These are phyloP conservation scores for Tribolium freemani DNA, from an alignment of 2,888 invertebrate species.

Conservation along the genomic window DNA sequence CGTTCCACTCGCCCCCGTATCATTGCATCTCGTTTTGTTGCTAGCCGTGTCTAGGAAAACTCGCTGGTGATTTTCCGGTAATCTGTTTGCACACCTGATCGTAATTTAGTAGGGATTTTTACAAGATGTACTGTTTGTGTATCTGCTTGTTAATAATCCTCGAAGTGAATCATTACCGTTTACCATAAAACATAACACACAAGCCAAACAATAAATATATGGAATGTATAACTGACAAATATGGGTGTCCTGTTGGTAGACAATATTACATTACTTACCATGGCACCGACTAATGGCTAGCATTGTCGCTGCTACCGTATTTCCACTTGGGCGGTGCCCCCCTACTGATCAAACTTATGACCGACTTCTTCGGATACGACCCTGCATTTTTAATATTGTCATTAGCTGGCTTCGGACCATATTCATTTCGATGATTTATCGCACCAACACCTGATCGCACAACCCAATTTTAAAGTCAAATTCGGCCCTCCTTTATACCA, in stretches of 20 bases:
- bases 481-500: too few species aligned
- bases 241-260: constrained; percentile 58
- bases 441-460: background rate
- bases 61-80: constrained; percentile 45
- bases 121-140: constrained; percentile 50
- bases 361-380: constrained; percentile 55
- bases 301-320: constrained; percentile 67
- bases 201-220: constrained; percentile 16
- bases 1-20: background rate
- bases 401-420: constrained; percentile 50
- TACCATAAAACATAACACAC: constrained; percentile 24
- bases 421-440: constrained; percentile 18
- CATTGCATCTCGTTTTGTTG: constrained; percentile 17
- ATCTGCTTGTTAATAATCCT: constrained; percentile 1
- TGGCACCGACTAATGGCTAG: constrained; percentile 61
- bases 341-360: constrained; percentile 55
- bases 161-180: constrained; percentile 6
- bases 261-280: constrained; percentile 63
- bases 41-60: constrained; percentile 39
- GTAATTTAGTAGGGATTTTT: constrained; percentile 56
- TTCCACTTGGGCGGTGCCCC: constrained; percentile 66
- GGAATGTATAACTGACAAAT: constrained; percentile 58
- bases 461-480: background rate
- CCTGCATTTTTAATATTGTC: constrained; percentile 65
- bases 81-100: constrained; percentile 59